phyloP scores from a whole-genome alignment of 2,113 vertebrate species.

The Mirza zaza region DNA sequence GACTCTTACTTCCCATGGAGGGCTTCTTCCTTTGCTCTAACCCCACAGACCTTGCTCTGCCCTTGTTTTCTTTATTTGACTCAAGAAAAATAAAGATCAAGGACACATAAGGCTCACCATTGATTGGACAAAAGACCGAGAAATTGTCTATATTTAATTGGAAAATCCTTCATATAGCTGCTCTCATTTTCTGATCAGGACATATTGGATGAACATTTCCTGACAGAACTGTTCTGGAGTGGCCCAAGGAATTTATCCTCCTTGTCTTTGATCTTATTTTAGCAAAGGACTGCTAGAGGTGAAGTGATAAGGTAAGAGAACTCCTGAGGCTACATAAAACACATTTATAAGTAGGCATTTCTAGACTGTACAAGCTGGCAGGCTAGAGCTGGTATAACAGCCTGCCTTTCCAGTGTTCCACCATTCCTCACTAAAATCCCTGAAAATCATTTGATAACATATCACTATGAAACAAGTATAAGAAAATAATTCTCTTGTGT shows the following conservation, averaged over 20 bases:
- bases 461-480: neutral
- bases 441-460: neutral
- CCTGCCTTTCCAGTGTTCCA: neutral
- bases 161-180: neutral
- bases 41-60: neutral
- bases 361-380: neutral
- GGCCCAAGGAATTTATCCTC: neutral
- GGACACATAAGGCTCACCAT: neutral
- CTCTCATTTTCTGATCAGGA: neutral
- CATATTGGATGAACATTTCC: slow-evolving; percentile 22
- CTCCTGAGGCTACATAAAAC: neutral
- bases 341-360: neutral
- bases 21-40: neutral
- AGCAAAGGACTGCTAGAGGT: neutral
- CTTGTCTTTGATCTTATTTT: neutral
- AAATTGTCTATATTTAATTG: neutral
- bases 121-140: neutral
- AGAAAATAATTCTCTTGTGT: neutral
- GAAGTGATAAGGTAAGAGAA: neutral
- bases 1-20: neutral
- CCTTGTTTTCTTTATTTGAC: neutral
- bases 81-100: neutral
- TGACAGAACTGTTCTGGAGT: neutral
- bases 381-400: neutral
- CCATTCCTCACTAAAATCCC: neutral